Conservation (phyloP, 2,113 vertebrate species). For the Gobiocypris rarus region DNA sequence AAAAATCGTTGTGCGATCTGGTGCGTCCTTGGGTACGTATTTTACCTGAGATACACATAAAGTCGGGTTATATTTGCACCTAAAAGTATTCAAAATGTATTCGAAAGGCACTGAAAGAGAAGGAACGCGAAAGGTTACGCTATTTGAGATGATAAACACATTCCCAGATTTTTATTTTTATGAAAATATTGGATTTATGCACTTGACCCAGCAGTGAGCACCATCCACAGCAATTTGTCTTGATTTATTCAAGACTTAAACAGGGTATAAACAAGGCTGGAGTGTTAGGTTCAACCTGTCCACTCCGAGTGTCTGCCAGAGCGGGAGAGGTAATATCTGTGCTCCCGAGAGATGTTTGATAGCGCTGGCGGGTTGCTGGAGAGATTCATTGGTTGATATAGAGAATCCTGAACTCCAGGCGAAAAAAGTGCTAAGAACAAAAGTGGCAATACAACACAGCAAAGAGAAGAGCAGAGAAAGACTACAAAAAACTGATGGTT, state of each 20-base stretch:
- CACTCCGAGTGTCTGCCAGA: conserved; percentile 50
- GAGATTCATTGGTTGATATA: conserved; percentile 57
- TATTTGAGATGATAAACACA: conserved; percentile 56
- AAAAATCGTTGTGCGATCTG: conserved; percentile 43
- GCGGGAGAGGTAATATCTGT: conserved; percentile 54
- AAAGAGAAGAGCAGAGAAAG: background rate
- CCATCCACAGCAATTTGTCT: conserved; percentile 60
- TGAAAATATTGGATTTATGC: conserved; percentile 58
- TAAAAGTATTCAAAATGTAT: conserved; percentile 55
- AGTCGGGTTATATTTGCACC: conserved; percentile 28
- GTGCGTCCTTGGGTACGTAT: conserved; percentile 25
- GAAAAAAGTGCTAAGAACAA: conserved; percentile 45
- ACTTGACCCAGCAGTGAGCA: conserved; percentile 55
- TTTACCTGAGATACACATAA: conserved; percentile 32
- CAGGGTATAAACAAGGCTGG: conserved; percentile 62
- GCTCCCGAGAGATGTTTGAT: conserved; percentile 56
- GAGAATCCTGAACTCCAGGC: conserved; percentile 49
- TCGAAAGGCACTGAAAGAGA: conserved; percentile 46
- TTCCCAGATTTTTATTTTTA: conserved; percentile 38
- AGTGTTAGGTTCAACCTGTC: conserved; percentile 58
- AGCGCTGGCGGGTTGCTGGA: conserved; percentile 42
- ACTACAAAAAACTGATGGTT: background rate
- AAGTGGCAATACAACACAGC: background rate
- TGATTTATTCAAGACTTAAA: conserved; percentile 66
- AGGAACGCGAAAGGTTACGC: conserved; percentile 53